phyloP scores from a whole-genome alignment of 2,888 invertebrate genomes.

The Drosophila anceps region DNA sequence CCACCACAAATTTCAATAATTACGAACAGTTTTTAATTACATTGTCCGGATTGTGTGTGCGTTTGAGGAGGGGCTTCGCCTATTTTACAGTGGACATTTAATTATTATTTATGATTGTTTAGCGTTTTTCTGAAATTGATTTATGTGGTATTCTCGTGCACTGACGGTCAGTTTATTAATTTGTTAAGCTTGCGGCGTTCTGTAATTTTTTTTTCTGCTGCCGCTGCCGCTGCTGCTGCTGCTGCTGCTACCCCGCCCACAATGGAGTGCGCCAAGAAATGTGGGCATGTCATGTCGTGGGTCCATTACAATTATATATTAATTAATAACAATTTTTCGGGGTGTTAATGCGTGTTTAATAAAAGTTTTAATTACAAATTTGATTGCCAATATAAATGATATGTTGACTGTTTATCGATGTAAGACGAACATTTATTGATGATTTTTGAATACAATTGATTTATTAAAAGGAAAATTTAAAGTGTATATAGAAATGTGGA shows the following conservation, averaged over 20 bases:
- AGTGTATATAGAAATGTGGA: too few relatives aligned
- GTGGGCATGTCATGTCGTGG: constrained; percentile 59
- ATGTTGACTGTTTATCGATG: constrained; percentile 30
- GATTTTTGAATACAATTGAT: constrained; percentile 10
- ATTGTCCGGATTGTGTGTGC: neutral
- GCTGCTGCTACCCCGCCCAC: constrained; percentile 7
- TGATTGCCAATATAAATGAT: constrained; percentile 41
- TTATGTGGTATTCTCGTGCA: constrained; percentile 74
- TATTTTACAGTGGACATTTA: constrained; percentile 57
- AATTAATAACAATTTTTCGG: constrained; percentile 77
- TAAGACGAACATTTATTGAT: neutral
- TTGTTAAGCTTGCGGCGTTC: constrained; percentile 66
- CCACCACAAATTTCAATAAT: constrained; percentile 72
- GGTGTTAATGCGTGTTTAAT: constrained; percentile 65
- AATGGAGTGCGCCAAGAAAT: constrained; percentile 13
- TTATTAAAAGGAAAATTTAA: neutral
- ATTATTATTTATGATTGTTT: constrained; percentile 82
- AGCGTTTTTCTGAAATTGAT: constrained; percentile 73
- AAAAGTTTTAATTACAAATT: constrained; percentile 59
- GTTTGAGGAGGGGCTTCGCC: neutral
- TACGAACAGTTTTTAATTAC: constrained; percentile 70
- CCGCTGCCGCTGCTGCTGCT: too few relatives aligned
- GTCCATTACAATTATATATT: constrained; percentile 78
- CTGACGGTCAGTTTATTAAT: constrained; percentile 71
- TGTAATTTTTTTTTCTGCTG: neutral